Evolutionary conservation across 2,113 vertebrate genomes (phyloP).

Genomic region (Leuciscus idus): DNA sequence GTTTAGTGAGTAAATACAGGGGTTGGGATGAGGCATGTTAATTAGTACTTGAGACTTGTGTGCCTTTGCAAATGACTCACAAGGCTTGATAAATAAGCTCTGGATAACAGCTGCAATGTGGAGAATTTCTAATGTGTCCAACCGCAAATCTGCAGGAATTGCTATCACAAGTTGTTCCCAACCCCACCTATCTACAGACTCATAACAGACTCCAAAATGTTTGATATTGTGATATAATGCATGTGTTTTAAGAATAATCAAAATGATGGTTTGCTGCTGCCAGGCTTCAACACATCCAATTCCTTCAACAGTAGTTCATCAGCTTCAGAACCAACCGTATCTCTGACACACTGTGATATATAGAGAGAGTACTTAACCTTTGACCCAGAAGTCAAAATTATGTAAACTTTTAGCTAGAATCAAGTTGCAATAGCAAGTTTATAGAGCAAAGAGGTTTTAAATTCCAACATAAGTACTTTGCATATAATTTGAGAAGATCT

Average conservation of each 20-base stretch:
- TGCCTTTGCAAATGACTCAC: slow-evolving; percentile 43
- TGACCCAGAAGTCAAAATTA: slow-evolving; percentile 7
- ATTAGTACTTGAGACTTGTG: slow-evolving; percentile 48
- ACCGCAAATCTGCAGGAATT: slow-evolving; percentile 3
- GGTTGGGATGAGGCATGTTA: slow-evolving; percentile 51
- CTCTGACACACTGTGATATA: not conserved
- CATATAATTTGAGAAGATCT: slow-evolving; percentile 10
- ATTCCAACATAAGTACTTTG: slow-evolving; percentile 13
- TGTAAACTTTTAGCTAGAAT: slow-evolving; percentile 15
- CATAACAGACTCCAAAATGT: not conserved
- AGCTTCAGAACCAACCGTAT: not conserved
- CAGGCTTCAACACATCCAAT: not conserved
- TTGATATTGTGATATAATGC: slow-evolving; percentile 4
- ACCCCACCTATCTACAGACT: slow-evolving; percentile 15
- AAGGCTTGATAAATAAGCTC: slow-evolving; percentile 27
- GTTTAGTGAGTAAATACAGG: slow-evolving; percentile 56
- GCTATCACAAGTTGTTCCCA: not conserved
- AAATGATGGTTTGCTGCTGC: not conserved
- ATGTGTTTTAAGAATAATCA: not conserved
- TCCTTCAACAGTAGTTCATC: not conserved
- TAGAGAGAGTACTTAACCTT: not conserved
- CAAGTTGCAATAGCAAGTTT: not conserved
- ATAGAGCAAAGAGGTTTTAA: not conserved
- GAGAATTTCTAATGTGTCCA: slow-evolving; percentile 41
- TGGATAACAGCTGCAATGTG: slow-evolving; percentile 21